Evolutionary conservation across 2,113 vertebrate species (phyloP).

Genomic region (Trematocara variabile): DNA sequence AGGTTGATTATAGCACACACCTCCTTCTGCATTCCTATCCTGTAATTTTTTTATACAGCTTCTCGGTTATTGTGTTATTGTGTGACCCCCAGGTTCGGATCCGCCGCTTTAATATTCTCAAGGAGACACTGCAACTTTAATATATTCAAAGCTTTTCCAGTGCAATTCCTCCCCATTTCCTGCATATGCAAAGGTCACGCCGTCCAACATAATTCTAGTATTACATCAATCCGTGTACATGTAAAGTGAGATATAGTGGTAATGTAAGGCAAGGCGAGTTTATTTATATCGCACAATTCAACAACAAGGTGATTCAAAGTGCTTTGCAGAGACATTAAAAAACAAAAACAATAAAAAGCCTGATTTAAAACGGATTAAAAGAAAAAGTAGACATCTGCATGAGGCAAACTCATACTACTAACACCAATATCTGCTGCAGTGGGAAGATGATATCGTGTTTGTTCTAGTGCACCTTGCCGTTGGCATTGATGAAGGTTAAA

Average conservation of each 20-base stretch:
- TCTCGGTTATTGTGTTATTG: not conserved
- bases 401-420: not conserved
- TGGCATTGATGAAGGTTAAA: not conserved
- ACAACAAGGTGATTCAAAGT: too few relatives aligned
- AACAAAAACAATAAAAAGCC: too few relatives aligned
- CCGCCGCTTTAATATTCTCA: not conserved
- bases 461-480: not conserved
- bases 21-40: not conserved
- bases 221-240: not conserved
- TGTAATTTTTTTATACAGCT: not conserved
- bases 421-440: not conserved
- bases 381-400: not conserved
- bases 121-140: not conserved
- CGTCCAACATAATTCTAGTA: not conserved
- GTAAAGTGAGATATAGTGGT: conserved; percentile 22
- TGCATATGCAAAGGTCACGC: conserved; percentile 23
- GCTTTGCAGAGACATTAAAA: too few relatives aligned
- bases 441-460: not conserved
- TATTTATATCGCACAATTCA: too few relatives aligned
- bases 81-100: not conserved
- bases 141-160: conserved; percentile 10
- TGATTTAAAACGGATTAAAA: too few relatives aligned
- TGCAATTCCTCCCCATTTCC: not conserved
- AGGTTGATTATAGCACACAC: not conserved
- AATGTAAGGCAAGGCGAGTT: not conserved